phyloP scores from a whole-genome alignment of 1,140 invertebrate genomes.

The Ips nitidus region DNA sequence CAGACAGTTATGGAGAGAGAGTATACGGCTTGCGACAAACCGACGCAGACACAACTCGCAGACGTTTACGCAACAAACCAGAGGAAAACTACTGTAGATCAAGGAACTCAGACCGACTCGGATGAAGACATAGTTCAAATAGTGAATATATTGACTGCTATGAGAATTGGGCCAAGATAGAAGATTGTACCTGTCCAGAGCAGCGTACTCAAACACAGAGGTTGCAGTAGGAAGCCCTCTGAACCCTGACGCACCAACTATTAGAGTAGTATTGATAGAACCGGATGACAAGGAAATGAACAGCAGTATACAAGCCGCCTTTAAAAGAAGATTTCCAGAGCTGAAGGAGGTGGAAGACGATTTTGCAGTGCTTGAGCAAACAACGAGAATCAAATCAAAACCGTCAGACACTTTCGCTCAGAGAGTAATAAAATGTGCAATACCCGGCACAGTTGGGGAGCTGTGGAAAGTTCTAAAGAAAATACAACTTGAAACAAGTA shows the following conservation, averaged over 20 bases:
- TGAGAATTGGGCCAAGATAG: too few species aligned
- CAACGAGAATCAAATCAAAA: constrained; percentile 3
- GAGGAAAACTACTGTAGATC: too few species aligned
- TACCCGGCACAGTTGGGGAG: too few species aligned
- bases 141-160: too few species aligned
- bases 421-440: constrained; percentile 10
- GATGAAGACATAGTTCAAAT: too few species aligned
- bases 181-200: neutral
- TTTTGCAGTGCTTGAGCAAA: constrained; percentile 10
- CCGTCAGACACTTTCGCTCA: neutral
- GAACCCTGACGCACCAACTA: neutral
- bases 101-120: too few species aligned
- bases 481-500: neutral
- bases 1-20: too few species aligned
- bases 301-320: neutral
- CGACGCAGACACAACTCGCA: too few species aligned
- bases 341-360: constrained; percentile 12
- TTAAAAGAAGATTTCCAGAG: neutral
- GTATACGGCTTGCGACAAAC: too few species aligned
- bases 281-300: constrained; percentile 4
- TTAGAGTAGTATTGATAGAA: neutral
- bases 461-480: neutral
- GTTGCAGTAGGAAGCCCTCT: constrained; percentile 14
- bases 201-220: constrained; percentile 8
- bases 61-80: too few species aligned